Conservation (phyloP, 2,888 invertebrate species). For the Xylophagus ater region DNA sequence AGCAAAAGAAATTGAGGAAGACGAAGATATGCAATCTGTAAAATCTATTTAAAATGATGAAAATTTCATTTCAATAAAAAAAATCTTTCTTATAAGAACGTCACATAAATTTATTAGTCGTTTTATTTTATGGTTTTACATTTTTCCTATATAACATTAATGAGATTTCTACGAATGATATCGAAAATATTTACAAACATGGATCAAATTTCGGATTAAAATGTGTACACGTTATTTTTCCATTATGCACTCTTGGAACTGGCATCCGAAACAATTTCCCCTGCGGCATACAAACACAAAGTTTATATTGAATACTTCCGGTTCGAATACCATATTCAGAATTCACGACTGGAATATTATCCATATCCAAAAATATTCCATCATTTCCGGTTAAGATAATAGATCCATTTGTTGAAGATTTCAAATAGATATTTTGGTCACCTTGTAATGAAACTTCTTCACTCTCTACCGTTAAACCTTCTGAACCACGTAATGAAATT, state of each 20-base stretch:
- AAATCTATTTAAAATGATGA: too few species aligned
- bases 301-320: slow-evolving; percentile 59
- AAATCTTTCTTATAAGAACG: too few species aligned
- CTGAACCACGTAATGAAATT: slow-evolving; percentile 63
- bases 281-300: slow-evolving; percentile 84
- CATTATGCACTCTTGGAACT: slow-evolving; percentile 44
- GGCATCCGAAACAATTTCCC: slow-evolving; percentile 73
- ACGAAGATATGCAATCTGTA: slow-evolving; percentile 57
- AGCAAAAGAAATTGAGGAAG: slow-evolving; percentile 59
- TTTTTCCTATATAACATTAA: too few species aligned
- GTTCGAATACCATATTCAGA: slow-evolving; percentile 39
- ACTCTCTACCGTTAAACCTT: slow-evolving; percentile 64
- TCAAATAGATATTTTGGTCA: slow-evolving; percentile 66
- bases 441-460: slow-evolving; percentile 62
- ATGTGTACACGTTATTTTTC: slow-evolving; percentile 35
- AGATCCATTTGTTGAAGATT: slow-evolving; percentile 65
- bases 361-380: slow-evolving; percentile 59
- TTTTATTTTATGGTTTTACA: too few species aligned
- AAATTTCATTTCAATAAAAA: too few species aligned
- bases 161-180: too few species aligned
- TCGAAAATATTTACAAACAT: slow-evolving; percentile 25
- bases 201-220: slow-evolving; percentile 33
- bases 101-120: too few species aligned
- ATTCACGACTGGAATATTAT: slow-evolving; percentile 56
- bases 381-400: slow-evolving; percentile 57